phyloP scores from a whole-genome alignment of 2,113 vertebrate genomes.

The Myocastor coypus region DNA sequence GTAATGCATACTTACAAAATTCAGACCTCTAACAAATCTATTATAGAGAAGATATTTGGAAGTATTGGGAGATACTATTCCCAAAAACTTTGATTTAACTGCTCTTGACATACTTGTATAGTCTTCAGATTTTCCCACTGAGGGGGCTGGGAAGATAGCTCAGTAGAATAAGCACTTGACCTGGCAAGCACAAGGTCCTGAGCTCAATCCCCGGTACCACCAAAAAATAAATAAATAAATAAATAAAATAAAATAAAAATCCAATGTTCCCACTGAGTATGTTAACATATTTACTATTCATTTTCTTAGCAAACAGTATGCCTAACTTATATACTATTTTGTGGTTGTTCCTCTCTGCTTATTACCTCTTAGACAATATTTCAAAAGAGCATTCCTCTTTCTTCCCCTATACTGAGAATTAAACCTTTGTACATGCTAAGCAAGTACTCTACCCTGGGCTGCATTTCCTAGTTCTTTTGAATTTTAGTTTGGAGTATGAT shows the following conservation, averaged over 20 bases:
- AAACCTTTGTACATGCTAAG: not conserved
- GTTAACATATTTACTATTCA: conserved; percentile 12
- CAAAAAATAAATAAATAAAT: too few relatives aligned
- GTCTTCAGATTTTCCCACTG: not conserved
- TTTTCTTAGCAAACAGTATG: conserved; percentile 43
- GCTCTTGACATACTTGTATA: not conserved
- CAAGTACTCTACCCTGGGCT: too few relatives aligned
- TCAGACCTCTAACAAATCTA: conserved; percentile 20
- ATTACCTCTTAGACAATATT: not conserved
- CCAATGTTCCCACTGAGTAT: not conserved
- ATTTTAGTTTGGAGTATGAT: not conserved
- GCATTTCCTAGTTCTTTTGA: too few relatives aligned
- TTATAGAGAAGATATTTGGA: conserved; percentile 30
- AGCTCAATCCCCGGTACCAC: too few relatives aligned
- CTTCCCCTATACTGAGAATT: not conserved
- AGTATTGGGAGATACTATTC: not conserved
- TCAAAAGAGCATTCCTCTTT: not conserved
- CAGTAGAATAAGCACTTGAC: too few relatives aligned
- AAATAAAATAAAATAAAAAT: too few relatives aligned
- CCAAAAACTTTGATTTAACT: conserved; percentile 44
- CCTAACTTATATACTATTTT: not conserved
- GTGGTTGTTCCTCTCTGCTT: not conserved
- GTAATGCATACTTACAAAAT: conserved; percentile 39
- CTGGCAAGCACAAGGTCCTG: too few relatives aligned
- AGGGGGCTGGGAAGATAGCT: too few relatives aligned